Evolutionary conservation across 2,797 vertebrate species (phyloP).

Genomic region (Dermochelys coriacea): DNA sequence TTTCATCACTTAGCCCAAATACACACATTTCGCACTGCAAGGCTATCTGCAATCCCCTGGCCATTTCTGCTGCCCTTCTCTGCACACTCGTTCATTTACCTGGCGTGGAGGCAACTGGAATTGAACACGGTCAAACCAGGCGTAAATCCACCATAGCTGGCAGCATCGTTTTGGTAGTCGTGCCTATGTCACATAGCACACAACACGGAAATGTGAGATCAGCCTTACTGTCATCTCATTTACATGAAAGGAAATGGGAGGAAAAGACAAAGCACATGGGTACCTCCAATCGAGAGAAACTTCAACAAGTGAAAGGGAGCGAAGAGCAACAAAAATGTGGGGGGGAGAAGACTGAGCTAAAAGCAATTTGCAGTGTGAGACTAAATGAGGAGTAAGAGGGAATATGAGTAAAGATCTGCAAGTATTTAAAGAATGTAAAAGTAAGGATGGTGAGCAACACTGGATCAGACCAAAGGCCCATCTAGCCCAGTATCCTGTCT

Average conservation of each 20-base stretch:
- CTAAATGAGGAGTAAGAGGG: background rate
- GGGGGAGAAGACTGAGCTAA: background rate
- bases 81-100: background rate
- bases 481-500: no score
- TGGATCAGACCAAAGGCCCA: no score
- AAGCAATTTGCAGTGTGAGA: background rate
- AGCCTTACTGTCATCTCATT: accelerated
- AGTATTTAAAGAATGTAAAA: background rate
- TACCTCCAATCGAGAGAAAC: accelerated
- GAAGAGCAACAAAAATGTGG: background rate
- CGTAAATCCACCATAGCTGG: background rate
- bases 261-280: accelerated
- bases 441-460: background rate
- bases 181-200: background rate
- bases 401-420: background rate
- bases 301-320: background rate
- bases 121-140: background rate
- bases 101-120: background rate
- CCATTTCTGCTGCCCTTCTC: background rate
- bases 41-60: background rate
- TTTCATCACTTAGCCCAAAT: background rate
- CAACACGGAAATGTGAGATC: background rate
- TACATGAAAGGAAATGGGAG: background rate
- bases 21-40: background rate
- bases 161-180: background rate